Conservation (phyloP, 2,797 vertebrate species). For the Microcaecilia unicolor region DNA sequence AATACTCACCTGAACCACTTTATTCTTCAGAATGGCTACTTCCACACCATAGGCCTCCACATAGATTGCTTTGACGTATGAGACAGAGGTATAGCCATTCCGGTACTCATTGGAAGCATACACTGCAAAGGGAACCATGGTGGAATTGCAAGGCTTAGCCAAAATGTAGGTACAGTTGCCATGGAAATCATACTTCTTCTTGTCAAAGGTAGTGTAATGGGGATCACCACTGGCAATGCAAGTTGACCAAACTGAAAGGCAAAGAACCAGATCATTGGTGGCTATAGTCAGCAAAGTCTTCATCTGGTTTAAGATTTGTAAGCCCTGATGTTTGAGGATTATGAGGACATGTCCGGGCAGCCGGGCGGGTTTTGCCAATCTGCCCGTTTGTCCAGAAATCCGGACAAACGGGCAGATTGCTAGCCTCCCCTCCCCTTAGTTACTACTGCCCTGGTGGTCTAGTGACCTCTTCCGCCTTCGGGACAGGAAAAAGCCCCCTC, state of each 20-base stretch:
- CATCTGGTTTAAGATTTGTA: no score
- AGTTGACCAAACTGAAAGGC: conserved; percentile 29
- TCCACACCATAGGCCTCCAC: conserved; percentile 38
- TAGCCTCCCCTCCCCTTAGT: no score
- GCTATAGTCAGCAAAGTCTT: no score
- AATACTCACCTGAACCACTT: conserved; percentile 51
- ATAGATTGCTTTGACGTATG: conserved; percentile 59
- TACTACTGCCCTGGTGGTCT: no score
- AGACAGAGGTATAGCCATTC: conserved; percentile 36
- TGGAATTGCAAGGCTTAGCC: conserved; percentile 47
- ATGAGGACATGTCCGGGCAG: no score
- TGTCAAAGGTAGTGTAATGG: conserved; percentile 64
- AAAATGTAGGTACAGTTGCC: conserved; percentile 65
- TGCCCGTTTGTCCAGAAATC: no score
- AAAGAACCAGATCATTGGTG: background rate
- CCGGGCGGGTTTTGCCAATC: no score
- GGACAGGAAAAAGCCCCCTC: no score
- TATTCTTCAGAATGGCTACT: conserved; percentile 58
- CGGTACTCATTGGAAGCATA: conserved; percentile 56
- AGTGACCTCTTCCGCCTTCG: no score
- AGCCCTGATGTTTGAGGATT: no score
- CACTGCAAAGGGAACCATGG: conserved; percentile 47
- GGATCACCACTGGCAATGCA: conserved; percentile 53
- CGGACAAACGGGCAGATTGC: no score
- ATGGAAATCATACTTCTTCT: conserved; percentile 53